Base-by-base conservation (phyloP, 2,797 vertebrate genomes). In the Antrozous pallidus region DNA sequence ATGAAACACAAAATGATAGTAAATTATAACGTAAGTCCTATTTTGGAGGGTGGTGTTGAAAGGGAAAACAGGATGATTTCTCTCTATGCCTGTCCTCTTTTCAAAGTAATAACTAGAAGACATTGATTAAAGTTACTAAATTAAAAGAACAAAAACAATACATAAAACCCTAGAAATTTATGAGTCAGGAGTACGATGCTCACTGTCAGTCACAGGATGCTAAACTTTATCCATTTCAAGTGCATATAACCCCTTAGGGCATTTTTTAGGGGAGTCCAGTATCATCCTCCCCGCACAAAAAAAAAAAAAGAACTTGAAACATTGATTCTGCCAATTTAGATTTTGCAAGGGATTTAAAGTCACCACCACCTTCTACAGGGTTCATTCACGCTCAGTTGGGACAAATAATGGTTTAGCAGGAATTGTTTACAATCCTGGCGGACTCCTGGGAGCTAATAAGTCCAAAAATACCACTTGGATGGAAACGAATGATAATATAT, bases 381-480 rank as follows among this genome's bases (percentile, higher is more conserved):
- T 94, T 96, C 77, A 87, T 97, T 94, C 14, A 91, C 24, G 79
- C 49, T 90, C 24, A 75, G 49, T 78, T 83, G 80, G 85, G 93
- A 97, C 95, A 97, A 97, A 97, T 95, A 96, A 95, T 73, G 24
- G 47, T 75, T 97, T 97, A 93, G 49, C 45, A 91, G 92, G 90
- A 97, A 96, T 67, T 96, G 67, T 97, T 97, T 97, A 88, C 77
- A 82, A 80, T 95, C 93, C 93, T 96, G 54, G 31, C 79, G 84
- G 91, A 96, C 89, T 94, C 93, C 91, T 85, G n/a, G 97, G 93
- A 95, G 94, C 87, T 96, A 96, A 61, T 96, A 97, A 98, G 92
- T 97, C 88, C 93, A 97, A 83, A 98, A 97, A 98, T 93, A 94
- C 12, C 40, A 91, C 51, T 97, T 95, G 87, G 97, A 97, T 97